These are phyloP conservation scores for Erinaceus europaeus DNA, from an alignment of 2,113 vertebrate species.

Conservation along the genomic window DNA sequence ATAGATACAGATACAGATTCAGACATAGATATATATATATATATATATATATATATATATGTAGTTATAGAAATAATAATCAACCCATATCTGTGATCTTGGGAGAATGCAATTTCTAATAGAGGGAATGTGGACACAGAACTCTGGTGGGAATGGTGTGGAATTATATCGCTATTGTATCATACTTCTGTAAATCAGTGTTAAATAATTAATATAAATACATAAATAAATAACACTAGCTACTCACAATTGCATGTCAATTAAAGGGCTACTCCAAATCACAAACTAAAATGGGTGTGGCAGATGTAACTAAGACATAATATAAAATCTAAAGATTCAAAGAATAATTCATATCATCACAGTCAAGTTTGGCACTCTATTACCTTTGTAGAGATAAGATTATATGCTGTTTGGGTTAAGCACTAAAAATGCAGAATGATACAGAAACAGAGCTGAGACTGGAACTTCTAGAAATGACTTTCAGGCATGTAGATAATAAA, in stretches of 20 bases:
- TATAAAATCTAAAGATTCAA: slow-evolving; percentile 2
- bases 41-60: no score
- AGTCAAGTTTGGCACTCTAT: neutral
- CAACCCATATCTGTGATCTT: no score
- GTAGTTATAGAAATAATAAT: no score
- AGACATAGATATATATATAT: no score
- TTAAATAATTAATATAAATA: no score
- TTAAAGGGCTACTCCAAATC: neutral
- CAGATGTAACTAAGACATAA: neutral
- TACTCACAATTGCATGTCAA: neutral
- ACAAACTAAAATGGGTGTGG: neutral
- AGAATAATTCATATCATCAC: neutral
- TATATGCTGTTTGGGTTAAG: neutral
- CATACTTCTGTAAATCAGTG: no score
- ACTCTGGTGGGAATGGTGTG: no score
- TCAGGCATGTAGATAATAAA: slow-evolving; percentile 23
- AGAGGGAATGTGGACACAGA: no score
- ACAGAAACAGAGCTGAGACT: neutral
- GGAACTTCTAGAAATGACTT: neutral
- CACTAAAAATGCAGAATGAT: neutral
- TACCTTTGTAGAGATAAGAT: neutral
- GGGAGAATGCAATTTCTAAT: no score
- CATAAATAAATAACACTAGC: neutral
- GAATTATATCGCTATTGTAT: no score
- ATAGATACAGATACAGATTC: no score